Conservation (phyloP, 2,797 vertebrate genomes). For the Luscinia luscinia region DNA sequence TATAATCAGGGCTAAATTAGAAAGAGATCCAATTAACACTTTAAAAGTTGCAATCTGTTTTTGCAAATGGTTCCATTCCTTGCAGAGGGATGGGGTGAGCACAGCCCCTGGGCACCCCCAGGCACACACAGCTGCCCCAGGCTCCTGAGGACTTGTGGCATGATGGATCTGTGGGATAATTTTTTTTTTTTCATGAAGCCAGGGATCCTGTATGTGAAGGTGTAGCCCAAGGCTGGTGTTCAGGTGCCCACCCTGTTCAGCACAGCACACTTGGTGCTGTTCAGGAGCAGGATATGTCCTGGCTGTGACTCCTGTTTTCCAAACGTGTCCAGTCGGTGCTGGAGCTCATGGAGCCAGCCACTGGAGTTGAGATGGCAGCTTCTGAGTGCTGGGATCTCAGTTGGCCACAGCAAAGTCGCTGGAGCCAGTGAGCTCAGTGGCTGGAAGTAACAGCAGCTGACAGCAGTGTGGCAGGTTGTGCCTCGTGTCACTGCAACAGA, state of each 20-base stretch:
- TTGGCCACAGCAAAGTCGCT: background rate
- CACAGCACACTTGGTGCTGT: background rate
- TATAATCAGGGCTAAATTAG: constrained; percentile 64
- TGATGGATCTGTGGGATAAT: background rate
- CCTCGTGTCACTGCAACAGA: background rate
- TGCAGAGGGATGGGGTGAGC: background rate
- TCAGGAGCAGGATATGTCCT: background rate
- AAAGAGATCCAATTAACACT: constrained; percentile 69
- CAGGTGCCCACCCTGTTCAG: background rate
- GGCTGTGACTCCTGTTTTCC: accelerated
- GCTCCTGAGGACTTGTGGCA: background rate
- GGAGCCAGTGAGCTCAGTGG: background rate
- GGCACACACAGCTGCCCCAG: background rate
- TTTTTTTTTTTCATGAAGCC: background rate
- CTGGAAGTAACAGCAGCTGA: constrained; percentile 49
- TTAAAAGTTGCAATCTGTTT: constrained; percentile 67
- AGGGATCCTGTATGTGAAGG: accelerated
- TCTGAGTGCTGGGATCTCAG: accelerated
- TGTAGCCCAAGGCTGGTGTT: background rate
- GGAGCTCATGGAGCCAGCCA: accelerated
- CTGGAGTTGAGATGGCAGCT: background rate
- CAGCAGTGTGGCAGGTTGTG: constrained; percentile 32
- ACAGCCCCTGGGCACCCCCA: background rate
- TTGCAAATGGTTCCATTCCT: constrained; percentile 49
- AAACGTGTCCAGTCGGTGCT: accelerated